Base-by-base conservation (phyloP, 2,113 vertebrate genomes). In the Rhinolophus sinicus region DNA sequence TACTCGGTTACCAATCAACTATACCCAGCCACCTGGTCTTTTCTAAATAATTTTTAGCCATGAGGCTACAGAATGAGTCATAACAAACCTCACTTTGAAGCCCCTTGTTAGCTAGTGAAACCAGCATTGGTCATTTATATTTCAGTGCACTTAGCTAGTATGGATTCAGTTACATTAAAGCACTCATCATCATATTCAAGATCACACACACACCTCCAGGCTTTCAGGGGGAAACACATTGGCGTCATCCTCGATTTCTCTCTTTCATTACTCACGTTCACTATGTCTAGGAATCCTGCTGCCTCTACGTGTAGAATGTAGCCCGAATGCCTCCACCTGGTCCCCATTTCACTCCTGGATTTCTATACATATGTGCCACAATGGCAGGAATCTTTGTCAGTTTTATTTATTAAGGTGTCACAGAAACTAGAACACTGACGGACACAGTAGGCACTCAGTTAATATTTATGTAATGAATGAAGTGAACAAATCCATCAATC, bases 21-120 rank as follows among this genome's bases (percentile, higher is more conserved):
- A 86, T 22, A 84, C 80, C 40, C 70, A 93, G 88, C 90, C 97
- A 98, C 96, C 97, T 98, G 96, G 80, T 30, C 54, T 93, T 85
- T 70, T 96, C 52, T 95, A 95, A 94, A 85, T 95, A 96, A 93
- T 89, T 96, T 97, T 97, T 97, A 94, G 76, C 54, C 15, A 50
- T 84, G 89, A 89, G 88, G 76, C 58, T 95, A n/a, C 78, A 92
- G 84, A 96, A 50, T 80, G 90, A 97, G 76, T 97, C 96, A 98
- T 96, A 97, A 60, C 89, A 97, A 83, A 96, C 97, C 86, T 87
- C 16, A 28, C 24, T 67, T 88, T 78, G 92, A 92, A 97, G 81
- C 64, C 64, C 58, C 60, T 54, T 95, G 92, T 93, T 94, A 94
- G 92, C 76, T 93, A 10, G 50, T 69, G 80, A 97, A 97, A 97